These are phyloP conservation scores for Drosophila silvestris DNA, from an alignment of 2,888 invertebrate species.

Conservation along the genomic window DNA sequence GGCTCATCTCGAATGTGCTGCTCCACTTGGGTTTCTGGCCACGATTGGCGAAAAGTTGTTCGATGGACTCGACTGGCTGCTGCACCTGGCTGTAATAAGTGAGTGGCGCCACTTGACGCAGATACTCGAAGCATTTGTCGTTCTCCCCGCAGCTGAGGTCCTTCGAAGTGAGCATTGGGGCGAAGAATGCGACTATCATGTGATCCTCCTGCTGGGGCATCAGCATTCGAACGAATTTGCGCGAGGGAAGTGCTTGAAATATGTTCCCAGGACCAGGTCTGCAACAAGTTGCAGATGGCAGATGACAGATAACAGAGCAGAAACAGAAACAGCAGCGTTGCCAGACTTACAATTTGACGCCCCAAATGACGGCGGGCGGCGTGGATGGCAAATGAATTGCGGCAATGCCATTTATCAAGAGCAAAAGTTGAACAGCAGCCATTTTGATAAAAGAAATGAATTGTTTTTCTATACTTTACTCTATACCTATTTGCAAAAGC, in stretches of 20 bases:
- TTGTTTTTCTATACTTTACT: background rate
- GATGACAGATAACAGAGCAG: background rate
- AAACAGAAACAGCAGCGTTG: background rate
- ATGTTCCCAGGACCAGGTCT: slow-evolving; percentile 21
- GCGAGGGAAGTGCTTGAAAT: slow-evolving; percentile 30
- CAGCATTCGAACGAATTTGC: slow-evolving; percentile 36
- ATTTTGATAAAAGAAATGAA: background rate
- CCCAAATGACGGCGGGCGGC: slow-evolving; percentile 64
- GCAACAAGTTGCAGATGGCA: background rate
- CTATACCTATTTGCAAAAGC: background rate
- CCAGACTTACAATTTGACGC: slow-evolving; percentile 21
- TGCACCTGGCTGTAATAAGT: slow-evolving; percentile 57
- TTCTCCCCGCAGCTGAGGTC: slow-evolving; percentile 51
- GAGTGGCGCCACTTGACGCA: slow-evolving; percentile 25
- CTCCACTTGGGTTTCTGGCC: slow-evolving; percentile 4
- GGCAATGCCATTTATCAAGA: background rate
- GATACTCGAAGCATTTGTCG: slow-evolving; percentile 45
- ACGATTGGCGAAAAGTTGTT: background rate
- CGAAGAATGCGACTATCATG: slow-evolving; percentile 54
- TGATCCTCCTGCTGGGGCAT: slow-evolving; percentile 17
- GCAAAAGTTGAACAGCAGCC: background rate
- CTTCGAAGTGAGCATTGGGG: slow-evolving; percentile 46
- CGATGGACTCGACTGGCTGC: slow-evolving; percentile 43
- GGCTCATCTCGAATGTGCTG: background rate
- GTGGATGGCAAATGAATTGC: slow-evolving; percentile 7